Evolutionary conservation across 23 tunicate genomes (phyloP), one percentile per base, ranked within the genome.

Genomic region (Ciona savignyi): DNA sequence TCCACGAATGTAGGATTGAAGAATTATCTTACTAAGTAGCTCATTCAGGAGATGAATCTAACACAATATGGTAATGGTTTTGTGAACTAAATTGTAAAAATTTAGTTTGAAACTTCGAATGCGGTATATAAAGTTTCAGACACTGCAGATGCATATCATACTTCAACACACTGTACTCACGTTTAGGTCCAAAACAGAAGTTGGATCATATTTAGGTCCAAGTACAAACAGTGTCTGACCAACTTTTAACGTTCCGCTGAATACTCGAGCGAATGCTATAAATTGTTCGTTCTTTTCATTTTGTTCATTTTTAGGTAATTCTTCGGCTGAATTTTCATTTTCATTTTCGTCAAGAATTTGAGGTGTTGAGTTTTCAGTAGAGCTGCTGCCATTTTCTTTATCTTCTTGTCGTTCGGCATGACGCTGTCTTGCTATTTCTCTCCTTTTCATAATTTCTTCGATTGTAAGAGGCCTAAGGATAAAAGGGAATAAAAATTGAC

Each of bases 181-280:
- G n/a, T n/a, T n/a, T n/a, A n/a, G n/a, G n/a, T n/a, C n/a, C n/a
- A 51, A 33, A 4, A 83, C 29, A 2, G 74, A n/a, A 0, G 91
- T 32, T 23, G 97, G 97, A 33, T 82, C 79, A 66, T 87, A 80
- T 62, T 94, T 94, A 0, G 99, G 95, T 32, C 95, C 95, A 23
- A 94, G 81, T 22, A 83, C 83, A 60, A 68, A 94, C 33, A 94
- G 30, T 34, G 64, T 74, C 42, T 87, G 80, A n/a, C 99, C 99
- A 23, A 69, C 74, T 22, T 67, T 70, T 3, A 94, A 62, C 2
- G 89, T 94, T 19, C 99, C 99, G 76, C 99, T 94, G 60, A 94
- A 94, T 4, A 94, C 90, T 21, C 99, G 78, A 4, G 95, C 95
- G 70, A 94, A 82, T 3, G 99, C 99, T 21, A 94, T 65, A 66